Conservation (phyloP, 1,140 invertebrate genomes). For the Leptoteleia sp. region DNA sequence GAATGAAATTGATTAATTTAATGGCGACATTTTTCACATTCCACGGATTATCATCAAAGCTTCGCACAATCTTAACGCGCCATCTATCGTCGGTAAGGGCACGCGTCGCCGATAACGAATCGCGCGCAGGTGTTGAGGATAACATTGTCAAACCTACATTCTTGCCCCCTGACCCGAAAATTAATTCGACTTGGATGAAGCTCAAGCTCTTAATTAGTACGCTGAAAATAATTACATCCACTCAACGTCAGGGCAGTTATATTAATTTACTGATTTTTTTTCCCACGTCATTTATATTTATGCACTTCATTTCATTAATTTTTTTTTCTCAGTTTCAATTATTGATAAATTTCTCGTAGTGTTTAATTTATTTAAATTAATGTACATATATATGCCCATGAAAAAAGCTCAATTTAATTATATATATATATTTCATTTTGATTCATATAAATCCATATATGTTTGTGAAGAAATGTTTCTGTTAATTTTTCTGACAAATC, state of each 20-base stretch:
- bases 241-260: constrained; percentile 6
- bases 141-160: constrained; percentile 34
- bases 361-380: no score
- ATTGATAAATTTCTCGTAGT: no score
- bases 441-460: no score
- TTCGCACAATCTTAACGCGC: constrained; percentile 3
- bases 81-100: constrained; percentile 38
- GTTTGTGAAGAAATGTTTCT: no score
- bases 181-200: constrained; percentile 48
- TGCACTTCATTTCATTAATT: no score
- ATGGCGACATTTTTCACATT: constrained; percentile 4
- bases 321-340: no score
- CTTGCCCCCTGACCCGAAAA: constrained; percentile 28
- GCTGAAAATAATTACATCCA: constrained; percentile 40
- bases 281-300: constrained; percentile 1
- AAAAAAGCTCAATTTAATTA: no score
- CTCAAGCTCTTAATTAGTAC: constrained; percentile 43
- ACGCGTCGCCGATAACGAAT: constrained; percentile 29
- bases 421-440: no score
- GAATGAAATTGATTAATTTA: background rate
- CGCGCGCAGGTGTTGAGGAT: constrained; percentile 26
- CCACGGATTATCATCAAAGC: constrained; percentile 15
- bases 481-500: no score
- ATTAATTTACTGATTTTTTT: background rate
- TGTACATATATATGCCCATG: no score